Evolutionary conservation across 2,888 invertebrate species (phyloP), one percentile per base, ranked within the genome.

Genomic region (Antheraea yamamai): DNA sequence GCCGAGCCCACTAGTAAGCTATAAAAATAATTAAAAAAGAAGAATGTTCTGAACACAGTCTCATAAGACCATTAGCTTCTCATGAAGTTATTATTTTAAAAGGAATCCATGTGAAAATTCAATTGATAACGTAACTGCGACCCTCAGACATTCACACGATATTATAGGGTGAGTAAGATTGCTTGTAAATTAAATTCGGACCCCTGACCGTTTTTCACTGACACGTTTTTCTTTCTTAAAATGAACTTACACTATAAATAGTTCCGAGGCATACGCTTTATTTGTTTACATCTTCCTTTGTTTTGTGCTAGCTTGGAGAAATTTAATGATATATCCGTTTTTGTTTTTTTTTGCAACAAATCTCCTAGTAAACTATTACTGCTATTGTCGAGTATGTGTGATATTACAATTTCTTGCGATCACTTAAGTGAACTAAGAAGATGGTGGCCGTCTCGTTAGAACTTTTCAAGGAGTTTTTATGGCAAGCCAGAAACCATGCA

Each of bases 81-180:
- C 12, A 47, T 47, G n/a, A 30, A 66, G 26, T 30, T 66, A 30
- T 66, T 66, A 66, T 66, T 66, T 16, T 66, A 66, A 66, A 66
- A 66, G 64, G 30, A 30, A 66, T 30, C 18, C 64, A 0, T 26
- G 26, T 8, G 26, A 66, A 18, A 30, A 66, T 66, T 66, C 64
- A 16, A 66, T 66, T 66, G 26, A 16, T 26, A 66, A 66, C 26
- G 64, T 30, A 61, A n/a, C n/a, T 61, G 61, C 61, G 7, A 66
- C 64, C 64, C 64, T 66, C 30, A 66, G 64, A 66, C 16, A 66
- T 4, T 66, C 26, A 75, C 80, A 79, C 82, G 82, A 84, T 86
- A 84, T 85, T 80, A 74, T 80, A 81, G 82, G 79, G 81, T 84
- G 83, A 85, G 84, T 86, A 83, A 87, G 85, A 86, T 87, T 87